phyloP scores from a whole-genome alignment of 1,140 invertebrate species.

The Dufourea novaeangliae region DNA sequence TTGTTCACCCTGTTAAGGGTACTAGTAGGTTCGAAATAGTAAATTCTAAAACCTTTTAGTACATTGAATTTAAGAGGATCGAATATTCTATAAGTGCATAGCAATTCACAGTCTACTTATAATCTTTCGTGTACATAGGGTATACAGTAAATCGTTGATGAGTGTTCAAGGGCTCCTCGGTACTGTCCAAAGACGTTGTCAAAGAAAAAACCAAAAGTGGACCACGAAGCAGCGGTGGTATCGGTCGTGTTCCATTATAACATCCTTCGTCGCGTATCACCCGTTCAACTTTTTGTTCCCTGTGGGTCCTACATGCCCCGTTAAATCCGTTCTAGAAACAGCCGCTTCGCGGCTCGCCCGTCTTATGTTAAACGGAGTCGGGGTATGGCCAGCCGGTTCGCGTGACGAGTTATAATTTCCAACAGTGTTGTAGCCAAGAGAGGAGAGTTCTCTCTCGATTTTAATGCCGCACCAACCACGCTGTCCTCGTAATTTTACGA shows the following conservation, averaged over 20 bases:
- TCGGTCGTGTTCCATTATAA: constrained; percentile 32
- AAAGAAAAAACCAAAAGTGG: constrained; percentile 52
- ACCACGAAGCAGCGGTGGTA: constrained; percentile 36
- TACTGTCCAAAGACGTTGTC: background rate
- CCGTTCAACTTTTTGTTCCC: constrained; percentile 37
- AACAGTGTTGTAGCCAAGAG: constrained; percentile 16
- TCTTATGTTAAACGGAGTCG: too few species aligned
- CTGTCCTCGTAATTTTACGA: constrained; percentile 49
- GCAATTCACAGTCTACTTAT: too few species aligned
- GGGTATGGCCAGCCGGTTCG: constrained; percentile 40
- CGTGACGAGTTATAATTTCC: constrained; percentile 45
- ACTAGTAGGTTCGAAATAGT: too few species aligned
- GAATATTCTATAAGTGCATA: too few species aligned
- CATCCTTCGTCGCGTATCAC: constrained; percentile 58
- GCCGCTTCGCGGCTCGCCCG: background rate
- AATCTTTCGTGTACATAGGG: too few species aligned
- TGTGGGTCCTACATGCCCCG: constrained; percentile 16
- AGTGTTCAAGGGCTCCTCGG: too few species aligned
- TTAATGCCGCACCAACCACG: constrained; percentile 1
- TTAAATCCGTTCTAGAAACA: constrained; percentile 40
- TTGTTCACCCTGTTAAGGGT: too few species aligned
- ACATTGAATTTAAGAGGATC: too few species aligned
- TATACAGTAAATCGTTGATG: too few species aligned
- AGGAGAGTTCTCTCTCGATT: constrained; percentile 23
- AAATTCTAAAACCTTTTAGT: too few species aligned